Conservation (phyloP, 37 sponge, comb jelly and placozoan genomes). For the Axinella damicornis region DNA sequence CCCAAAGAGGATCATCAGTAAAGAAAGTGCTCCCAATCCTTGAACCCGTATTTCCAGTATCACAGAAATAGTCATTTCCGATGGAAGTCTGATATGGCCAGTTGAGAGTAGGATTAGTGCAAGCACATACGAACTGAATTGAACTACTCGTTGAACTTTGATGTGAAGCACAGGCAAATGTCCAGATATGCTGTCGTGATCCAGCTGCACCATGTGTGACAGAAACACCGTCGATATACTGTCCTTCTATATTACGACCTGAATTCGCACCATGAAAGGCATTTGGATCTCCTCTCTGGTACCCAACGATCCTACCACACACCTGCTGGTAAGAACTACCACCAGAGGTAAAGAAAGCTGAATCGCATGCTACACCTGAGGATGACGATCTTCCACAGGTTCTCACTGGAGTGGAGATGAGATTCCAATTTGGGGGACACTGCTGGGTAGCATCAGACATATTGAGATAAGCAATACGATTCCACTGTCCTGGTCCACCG, state of each 20-base stretch:
- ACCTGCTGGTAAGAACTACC: conserved; percentile 26
- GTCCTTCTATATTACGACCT: background rate
- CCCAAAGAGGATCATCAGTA: too few species aligned
- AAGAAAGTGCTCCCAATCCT: too few species aligned
- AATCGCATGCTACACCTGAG: background rate
- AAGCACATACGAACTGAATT: conserved; percentile 9
- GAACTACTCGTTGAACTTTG: background rate
- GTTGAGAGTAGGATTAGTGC: background rate
- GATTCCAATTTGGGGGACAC: background rate
- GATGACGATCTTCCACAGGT: background rate
- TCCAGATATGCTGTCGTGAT: conserved; percentile 51
- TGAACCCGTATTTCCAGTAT: too few species aligned
- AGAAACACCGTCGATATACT: conserved; percentile 45
- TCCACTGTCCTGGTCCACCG: too few species aligned
- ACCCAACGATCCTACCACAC: conserved; percentile 42
- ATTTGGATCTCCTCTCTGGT: conserved; percentile 31
- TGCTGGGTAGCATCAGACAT: background rate
- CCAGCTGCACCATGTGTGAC: conserved; percentile 43
- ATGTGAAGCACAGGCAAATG: conserved; percentile 21
- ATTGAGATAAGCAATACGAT: too few species aligned
- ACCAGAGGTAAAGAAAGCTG: background rate
- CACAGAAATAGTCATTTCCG: conserved; percentile 41
- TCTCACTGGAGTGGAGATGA: background rate
- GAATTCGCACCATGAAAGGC: background rate
- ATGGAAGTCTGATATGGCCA: too few species aligned